Evolutionary conservation across 2,797 vertebrate genomes (phyloP), one percentile per base, ranked within the genome.

Genomic region (Salmo trutta): DNA sequence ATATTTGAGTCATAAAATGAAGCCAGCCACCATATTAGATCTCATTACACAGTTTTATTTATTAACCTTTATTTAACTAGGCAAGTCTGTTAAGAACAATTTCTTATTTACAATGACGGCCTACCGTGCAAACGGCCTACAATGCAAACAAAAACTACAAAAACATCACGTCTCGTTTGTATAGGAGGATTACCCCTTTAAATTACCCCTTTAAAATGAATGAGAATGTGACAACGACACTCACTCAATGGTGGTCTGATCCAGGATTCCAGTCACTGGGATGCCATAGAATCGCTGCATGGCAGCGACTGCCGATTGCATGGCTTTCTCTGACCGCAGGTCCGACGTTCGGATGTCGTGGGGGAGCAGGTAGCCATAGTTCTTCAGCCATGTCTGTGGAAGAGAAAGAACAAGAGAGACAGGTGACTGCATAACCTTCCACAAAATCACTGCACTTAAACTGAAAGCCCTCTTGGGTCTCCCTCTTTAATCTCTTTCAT

Each of bases 251-350:
- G 97, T 98, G 15, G 93, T 96, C 87, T 96, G 92, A 82, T 98
- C 97, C 91, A 98, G 94, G 31, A 95, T 83, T 74, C 96, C 97
- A 0, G 96, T 98, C 85, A 97, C 95, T 0, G 96, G 96, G 73
- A 98, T 96, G 52, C 97, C 95, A 5, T 98, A 98, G 90, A 98
- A 98, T 68, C 96, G 95, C 91, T 98, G 97, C 97, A 97, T 98
- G 82, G 96, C 94, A 74, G 95, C 94, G 79, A 98, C 95, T 1
- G 97, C 97, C 0, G 95, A 95, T 93, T 97, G 96, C 91, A 97
- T 95, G 92, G 92, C 94, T 78, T 96, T 96, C 88, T 96, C 95
- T 80, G 96, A 96, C 78, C 95, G 95, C 84, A 96, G 90, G 84
- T 96, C 95, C 0, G 96, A 95, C 0, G 94, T 94, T 19, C 95